phyloP scores from a whole-genome alignment of 2,888 invertebrate species.

The Anagyrus pseudococci region DNA sequence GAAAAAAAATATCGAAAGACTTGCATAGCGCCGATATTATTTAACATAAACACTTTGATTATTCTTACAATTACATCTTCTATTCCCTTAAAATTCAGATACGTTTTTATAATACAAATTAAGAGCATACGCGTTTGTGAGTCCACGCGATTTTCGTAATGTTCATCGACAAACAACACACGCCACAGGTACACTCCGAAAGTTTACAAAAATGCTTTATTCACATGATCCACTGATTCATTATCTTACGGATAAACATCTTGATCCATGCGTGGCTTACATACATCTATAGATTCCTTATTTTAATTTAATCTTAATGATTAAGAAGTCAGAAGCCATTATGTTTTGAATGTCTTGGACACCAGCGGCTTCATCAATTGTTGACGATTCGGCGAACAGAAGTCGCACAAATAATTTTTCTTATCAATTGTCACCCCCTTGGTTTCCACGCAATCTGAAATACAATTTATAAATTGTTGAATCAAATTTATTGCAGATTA shows the following conservation, averaged over 20 bases:
- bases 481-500: not conserved
- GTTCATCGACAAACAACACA: slow-evolving; percentile 14
- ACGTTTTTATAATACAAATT: slow-evolving; percentile 22
- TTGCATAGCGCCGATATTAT: slow-evolving; percentile 5
- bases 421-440: slow-evolving; percentile 54
- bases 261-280: not conserved
- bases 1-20: slow-evolving; percentile 3
- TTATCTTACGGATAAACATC: not conserved
- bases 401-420: slow-evolving; percentile 59
- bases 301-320: not conserved
- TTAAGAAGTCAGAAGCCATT: slow-evolving; percentile 9
- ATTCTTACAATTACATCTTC: slow-evolving; percentile 9
- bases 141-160: slow-evolving; percentile 16
- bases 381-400: slow-evolving; percentile 53
- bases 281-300: not conserved
- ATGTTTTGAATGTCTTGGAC: slow-evolving; percentile 54
- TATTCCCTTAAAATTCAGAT: slow-evolving; percentile 15
- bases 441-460: slow-evolving; percentile 59
- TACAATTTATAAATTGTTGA: too few relatives aligned
- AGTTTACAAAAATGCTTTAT: slow-evolving; percentile 25
- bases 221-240: too few relatives aligned
- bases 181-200: slow-evolving; percentile 17
- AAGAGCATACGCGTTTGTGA: slow-evolving; percentile 11
- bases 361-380: slow-evolving; percentile 51
- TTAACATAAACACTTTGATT: slow-evolving; percentile 22